phyloP scores from a whole-genome alignment of 1,140 invertebrate species.

The Pemphigus obesinymphae region DNA sequence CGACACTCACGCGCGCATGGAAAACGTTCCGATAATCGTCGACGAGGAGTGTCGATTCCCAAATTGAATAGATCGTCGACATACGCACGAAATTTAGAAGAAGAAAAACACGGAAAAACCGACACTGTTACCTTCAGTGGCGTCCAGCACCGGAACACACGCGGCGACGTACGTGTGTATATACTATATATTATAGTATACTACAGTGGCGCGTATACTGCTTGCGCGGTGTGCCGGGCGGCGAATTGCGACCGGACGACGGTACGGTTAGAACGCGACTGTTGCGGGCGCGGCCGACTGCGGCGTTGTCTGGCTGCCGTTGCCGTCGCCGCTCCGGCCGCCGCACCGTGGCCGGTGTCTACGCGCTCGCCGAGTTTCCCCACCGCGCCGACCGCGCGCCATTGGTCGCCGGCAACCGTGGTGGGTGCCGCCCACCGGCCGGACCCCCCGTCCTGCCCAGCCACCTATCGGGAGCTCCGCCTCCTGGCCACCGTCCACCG shows the following conservation, averaged over 20 bases:
- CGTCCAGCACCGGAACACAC: not conserved
- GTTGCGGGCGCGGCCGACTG: slow-evolving; percentile 28
- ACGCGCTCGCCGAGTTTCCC: not conserved
- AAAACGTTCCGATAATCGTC: not conserved
- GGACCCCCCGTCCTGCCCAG: not conserved
- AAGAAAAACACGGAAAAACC: not conserved
- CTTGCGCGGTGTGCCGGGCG: not conserved
- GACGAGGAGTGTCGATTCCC: not conserved
- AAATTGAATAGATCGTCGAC: not conserved
- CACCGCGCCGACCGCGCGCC: not conserved
- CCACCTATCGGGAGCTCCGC: not conserved
- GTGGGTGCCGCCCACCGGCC: not conserved
- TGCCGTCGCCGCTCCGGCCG: not conserved
- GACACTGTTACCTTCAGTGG: not conserved
- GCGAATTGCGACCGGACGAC: not conserved
- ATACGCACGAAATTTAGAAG: not conserved
- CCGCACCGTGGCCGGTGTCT: not conserved
- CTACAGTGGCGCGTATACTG: not conserved
- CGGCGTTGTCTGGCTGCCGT: not conserved
- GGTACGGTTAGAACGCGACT: slow-evolving; percentile 35
- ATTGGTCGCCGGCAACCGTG: not conserved
- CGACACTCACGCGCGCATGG: not conserved
- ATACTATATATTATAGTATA: too few species aligned
- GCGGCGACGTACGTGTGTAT: not conserved
- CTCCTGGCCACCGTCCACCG: not conserved